Base-by-base conservation (phyloP, 1,140 invertebrate species). In the Rhynchophorus ferrugineus region DNA sequence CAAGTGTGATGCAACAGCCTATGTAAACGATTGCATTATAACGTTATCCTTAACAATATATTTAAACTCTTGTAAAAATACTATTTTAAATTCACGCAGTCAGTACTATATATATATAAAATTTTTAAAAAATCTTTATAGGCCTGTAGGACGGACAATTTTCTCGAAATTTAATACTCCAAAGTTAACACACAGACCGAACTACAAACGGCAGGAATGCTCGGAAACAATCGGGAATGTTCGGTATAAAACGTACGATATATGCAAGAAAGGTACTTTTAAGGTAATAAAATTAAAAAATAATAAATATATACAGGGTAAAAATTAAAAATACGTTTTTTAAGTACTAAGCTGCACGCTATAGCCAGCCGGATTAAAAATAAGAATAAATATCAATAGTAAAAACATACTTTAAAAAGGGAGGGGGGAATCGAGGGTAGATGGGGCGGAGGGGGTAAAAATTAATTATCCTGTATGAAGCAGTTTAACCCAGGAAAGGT, bases 1-100 rank as follows among this genome's bases (percentile, higher is more conserved):
- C 24, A 29, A 43, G 46, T 56, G 61, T 63, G 61, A 63, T 63
- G 61, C 57, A 60, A 61, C n/a, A 38, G 36, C 47, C 36, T 47
- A 29, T 22, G 21, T 52, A 59, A 44, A 59, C 35, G 42, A 54
- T 60, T 61, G 54, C 56, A 62, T 57, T 56, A 47, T 34, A 57
- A 47, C 54, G n/a, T n/a, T 56, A 59, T 49, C 54, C 48, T 54
- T 58, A 49, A 49, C 51, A 54, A 54, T 49, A 49, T 29, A 19
- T 21, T 49, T 49, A 49, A 49, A 49, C 37, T 34, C 24, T 49
- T 33, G 33, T 5, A n/a, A 34, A 35, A 1, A 13, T 39, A 49
- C 35, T 21, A 11, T 50, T 29, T 11, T 6, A 29, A 29, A 29
- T 29, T 29, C 24, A 6, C 11, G 24, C 11, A n/a, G n/a, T 29